Base-by-base conservation (phyloP, 2,888 invertebrate genomes). In the Gari tellinella region DNA sequence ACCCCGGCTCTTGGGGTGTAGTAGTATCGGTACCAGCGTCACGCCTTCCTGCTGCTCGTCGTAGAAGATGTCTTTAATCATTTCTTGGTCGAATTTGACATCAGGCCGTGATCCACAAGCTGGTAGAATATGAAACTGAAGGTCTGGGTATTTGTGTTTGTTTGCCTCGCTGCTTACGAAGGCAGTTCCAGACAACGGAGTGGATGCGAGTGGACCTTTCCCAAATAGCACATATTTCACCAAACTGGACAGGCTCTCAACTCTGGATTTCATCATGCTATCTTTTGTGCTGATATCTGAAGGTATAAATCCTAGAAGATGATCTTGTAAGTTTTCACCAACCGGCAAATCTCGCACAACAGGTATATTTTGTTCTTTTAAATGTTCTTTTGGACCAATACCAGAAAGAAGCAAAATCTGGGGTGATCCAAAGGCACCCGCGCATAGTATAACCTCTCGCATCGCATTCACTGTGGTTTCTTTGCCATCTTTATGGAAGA, bases 1-100 rank as follows among this genome's bases (percentile, higher is more conserved):
- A 0, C 98, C 98, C 5, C 95, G 94, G 69, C 95, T 89, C 96
- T 97, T 68, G 94, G 95, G 95, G 14, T 83, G 80, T 10, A 82
- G 45, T 10, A 79, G 8, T 7, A 61, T 61, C 0, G 64, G 55
- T 4, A 61, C 0, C 1, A 65, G 7, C 25, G 57, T 2, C 19
- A 72, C 19, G 1, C 72, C 72, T 5, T 60, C 55, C 7, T 8
- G n/a, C 21, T 19, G 23, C 7, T 49, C 55, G 4, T 56, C 23
- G 21, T 23, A 26, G 31, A 49, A 65, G 14, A 61, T 26, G 25
- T 61, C 61, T 19, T 55, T 15, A 3, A 61, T 17, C 49, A 56
- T 48, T 14, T 48, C 25, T n/a, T 31, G 5, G 51, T 55, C 51
- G 8, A 51, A 14, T 23, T 61, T 55, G 1, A 41, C 15, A 3